Conservation (phyloP, 2,888 invertebrate genomes). For the Orthosia cruda region DNA sequence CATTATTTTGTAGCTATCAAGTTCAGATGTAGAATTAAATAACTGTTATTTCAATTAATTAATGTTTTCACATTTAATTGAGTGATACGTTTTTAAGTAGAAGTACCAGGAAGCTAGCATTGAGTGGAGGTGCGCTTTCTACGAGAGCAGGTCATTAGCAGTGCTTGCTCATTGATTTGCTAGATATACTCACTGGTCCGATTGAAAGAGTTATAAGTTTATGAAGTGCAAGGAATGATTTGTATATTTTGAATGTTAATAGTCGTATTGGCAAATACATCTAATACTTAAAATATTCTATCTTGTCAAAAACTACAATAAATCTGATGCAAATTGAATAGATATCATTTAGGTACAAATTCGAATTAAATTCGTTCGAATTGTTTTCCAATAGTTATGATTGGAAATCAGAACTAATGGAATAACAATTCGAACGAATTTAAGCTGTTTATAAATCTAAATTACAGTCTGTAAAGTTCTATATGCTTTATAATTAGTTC, state of each 20-base stretch:
- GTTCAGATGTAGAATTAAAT: background rate
- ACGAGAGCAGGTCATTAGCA: conserved; percentile 66
- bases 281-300: too few species aligned
- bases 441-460: background rate
- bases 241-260: too few species aligned
- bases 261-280: background rate
- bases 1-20: conserved; percentile 20
- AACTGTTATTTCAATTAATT: background rate
- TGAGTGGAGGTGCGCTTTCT: conserved; percentile 66
- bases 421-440: too few species aligned
- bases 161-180: conserved; percentile 20
- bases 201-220: background rate
- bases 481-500: background rate
- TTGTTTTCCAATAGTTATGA: too few species aligned
- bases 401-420: too few species aligned
- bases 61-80: conserved; percentile 20
- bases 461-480: background rate
- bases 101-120: conserved; percentile 46
- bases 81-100: conserved; percentile 23
- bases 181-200: conserved; percentile 5
- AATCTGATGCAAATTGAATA: too few species aligned
- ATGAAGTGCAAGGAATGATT: background rate
- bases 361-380: too few species aligned
- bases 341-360: too few species aligned
- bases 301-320: too few species aligned